Evolutionary conservation across 2,113 vertebrate genomes (phyloP).

Genomic region (Saguinus midas): DNA sequence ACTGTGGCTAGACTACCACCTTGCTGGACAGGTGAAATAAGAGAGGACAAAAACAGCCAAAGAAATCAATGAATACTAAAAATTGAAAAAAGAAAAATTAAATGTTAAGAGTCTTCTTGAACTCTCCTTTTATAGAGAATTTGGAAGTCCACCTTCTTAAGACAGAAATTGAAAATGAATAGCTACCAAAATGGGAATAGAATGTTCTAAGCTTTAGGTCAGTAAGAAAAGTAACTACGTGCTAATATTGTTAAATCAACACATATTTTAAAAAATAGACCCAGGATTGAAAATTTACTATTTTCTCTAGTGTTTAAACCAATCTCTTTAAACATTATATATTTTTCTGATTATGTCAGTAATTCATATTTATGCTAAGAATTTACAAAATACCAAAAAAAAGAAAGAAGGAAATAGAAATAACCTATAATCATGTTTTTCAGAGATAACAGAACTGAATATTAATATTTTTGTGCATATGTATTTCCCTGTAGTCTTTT

Average conservation of each 20-base stretch:
- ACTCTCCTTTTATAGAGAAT: neutral
- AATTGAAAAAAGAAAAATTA: neutral
- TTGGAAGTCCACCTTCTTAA: slow-evolving; percentile 32
- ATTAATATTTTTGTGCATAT: neutral
- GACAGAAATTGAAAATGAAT: neutral
- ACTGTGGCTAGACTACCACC: too few species aligned
- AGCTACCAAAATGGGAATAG: neutral
- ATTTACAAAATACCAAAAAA: slow-evolving; percentile 17
- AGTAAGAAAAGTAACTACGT: neutral
- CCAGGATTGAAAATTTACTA: neutral
- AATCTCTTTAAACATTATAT: neutral
- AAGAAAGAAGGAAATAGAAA: slow-evolving; percentile 2
- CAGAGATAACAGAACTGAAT: neutral
- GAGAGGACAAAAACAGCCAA: too few species aligned
- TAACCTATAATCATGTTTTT: slow-evolving; percentile 1
- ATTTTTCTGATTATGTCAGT: slow-evolving; percentile 12
- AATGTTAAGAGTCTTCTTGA: neutral
- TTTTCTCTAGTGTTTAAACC: neutral
- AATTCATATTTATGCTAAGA: neutral
- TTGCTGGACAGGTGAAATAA: too few species aligned
- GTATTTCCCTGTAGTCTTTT: slow-evolving; percentile 39
- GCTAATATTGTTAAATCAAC: slow-evolving; percentile 3
- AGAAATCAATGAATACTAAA: neutral
- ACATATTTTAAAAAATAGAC: neutral
- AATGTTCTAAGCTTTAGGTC: slow-evolving; percentile 1